A percentile compares a stretch with the other conserved stretches of the same genome.
Evolutionary conservation across 2,888 invertebrate species (phyloP).

Genomic region (Campoplex capitator): DNA sequence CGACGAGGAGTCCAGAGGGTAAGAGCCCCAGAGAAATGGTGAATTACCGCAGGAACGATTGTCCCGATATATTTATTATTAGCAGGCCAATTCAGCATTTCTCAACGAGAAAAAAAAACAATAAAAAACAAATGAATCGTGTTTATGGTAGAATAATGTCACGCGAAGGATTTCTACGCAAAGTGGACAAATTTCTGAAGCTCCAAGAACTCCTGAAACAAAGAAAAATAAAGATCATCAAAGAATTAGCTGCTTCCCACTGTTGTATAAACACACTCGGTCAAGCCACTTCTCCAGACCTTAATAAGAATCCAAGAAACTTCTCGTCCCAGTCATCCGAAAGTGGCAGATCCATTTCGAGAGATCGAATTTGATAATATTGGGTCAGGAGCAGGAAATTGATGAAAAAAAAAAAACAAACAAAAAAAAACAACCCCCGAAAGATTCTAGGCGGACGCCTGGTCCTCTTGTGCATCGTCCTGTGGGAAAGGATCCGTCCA

Average conservation of each 20-base stretch:
- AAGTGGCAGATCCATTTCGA: constrained; percentile 23
- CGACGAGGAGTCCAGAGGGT: constrained; percentile 52
- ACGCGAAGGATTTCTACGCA: too few species aligned
- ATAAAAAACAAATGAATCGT: background rate
- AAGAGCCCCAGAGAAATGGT: constrained; percentile 26
- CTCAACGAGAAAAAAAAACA: background rate
- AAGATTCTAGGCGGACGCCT: constrained; percentile 49
- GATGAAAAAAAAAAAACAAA: constrained; percentile 38
- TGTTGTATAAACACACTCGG: background rate
- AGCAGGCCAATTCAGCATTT: background rate
- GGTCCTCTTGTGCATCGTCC: constrained; percentile 43
- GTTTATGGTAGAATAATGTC: too few species aligned
- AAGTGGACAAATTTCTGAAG: background rate
- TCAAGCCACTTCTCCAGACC: background rate
- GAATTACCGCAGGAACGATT: background rate
- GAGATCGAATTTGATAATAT: constrained; percentile 46
- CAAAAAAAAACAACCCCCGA: constrained; percentile 45
- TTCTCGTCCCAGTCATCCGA: background rate
- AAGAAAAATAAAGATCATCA: background rate
- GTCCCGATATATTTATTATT: background rate
- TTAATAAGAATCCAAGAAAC: constrained; percentile 19
- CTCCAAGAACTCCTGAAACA: too few species aligned
- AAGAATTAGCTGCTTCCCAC: background rate
- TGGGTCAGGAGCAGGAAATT: constrained; percentile 34
- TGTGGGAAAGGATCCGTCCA: constrained; percentile 63